phyloP scores from a whole-genome alignment of 2,888 invertebrate genomes.

The Acholoe squamosa region DNA sequence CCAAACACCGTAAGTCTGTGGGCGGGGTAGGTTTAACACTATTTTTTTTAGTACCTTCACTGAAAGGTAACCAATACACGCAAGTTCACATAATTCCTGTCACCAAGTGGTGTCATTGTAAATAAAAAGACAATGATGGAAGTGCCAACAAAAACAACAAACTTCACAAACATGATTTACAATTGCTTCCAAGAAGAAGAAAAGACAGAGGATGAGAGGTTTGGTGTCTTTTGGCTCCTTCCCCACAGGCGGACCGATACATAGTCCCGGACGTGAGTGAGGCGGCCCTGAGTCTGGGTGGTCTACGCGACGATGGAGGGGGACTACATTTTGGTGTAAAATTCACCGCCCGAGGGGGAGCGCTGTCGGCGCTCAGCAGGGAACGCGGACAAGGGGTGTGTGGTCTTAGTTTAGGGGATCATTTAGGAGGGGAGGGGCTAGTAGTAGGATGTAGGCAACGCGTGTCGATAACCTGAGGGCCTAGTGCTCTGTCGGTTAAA shows the following conservation, averaged over 20 bases:
- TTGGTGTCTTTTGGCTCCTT: constrained; percentile 14
- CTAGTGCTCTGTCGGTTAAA: constrained; percentile 18
- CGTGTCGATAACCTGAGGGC: constrained; percentile 45
- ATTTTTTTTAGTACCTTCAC: too few relatives aligned
- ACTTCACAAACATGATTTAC: not conserved
- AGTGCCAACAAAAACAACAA: too few relatives aligned
- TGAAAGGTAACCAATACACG: too few relatives aligned
- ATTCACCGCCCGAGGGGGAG: constrained; percentile 49
- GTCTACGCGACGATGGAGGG: constrained; percentile 21
- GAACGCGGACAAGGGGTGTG: not conserved
- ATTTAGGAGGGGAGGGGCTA: constrained; percentile 38
- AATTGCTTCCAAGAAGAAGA: not conserved
- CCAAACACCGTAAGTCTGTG: too few relatives aligned
- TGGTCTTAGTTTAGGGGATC: constrained; percentile 11
- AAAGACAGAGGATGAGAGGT: not conserved
- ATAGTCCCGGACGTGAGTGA: not conserved
- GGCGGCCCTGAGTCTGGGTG: constrained; percentile 50
- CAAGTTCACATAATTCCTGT: too few relatives aligned
- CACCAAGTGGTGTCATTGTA: too few relatives aligned
- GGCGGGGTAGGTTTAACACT: too few relatives aligned
- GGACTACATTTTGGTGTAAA: constrained; percentile 60
- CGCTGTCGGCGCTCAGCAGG: constrained; percentile 12
- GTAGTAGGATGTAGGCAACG: not conserved
- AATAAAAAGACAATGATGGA: too few relatives aligned
- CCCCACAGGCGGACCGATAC: not conserved